Base-by-base conservation (phyloP, 1,140 invertebrate genomes). In the Apis mellifera region DNA sequence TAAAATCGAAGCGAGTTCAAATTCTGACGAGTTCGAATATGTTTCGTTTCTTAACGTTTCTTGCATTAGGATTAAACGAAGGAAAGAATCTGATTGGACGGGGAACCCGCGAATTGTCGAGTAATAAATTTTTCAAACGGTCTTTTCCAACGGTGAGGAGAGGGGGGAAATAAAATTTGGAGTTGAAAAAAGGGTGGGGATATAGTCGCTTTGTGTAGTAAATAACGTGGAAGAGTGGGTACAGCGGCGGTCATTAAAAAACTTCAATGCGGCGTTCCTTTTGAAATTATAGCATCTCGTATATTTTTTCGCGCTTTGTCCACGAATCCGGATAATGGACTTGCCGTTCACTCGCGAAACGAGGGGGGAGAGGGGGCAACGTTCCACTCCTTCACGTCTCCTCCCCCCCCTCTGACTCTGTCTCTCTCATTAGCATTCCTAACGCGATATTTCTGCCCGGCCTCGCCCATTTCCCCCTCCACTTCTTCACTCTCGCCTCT, bases 241-340 rank as follows among this genome's bases (percentile, higher is more conserved):
- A 32, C 26, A 1, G 26, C 26, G 26, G 32, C 42, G 48, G 55
- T 70, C 74, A 13, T 82, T 78, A 70, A 82, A 26, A 32, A 64
- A 42, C 55, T 57, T 50, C 80, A 77, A 70, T 32, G 65, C n/a
- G 55, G 54, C 48, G 64, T 57, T n/a, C 42, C 80, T 70, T 70
- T 82, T 78, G 65, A 78, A 82, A 82, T 82, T 78, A 78, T 50
- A 52, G 26, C 32, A 70, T 82, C 57, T 70, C 66, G 80, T 70
- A 78, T 78, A 82, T 82, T 78, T 82, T 62, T 77, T 78, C 74
- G 66, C 59, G 68, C 82, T 83, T 78, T 78, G 82, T 83, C 69
- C 68, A 70, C 82, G 82, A 83, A 72, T 83, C 76, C 68, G 72
- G 76, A 78, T 83, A 83, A 83, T 83, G 82, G 82, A 83, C 68